Evolutionary conservation across 2,797 vertebrate species (phyloP), one percentile per base, ranked within the genome.

Genomic region (Semaprochilodus insignis): DNA sequence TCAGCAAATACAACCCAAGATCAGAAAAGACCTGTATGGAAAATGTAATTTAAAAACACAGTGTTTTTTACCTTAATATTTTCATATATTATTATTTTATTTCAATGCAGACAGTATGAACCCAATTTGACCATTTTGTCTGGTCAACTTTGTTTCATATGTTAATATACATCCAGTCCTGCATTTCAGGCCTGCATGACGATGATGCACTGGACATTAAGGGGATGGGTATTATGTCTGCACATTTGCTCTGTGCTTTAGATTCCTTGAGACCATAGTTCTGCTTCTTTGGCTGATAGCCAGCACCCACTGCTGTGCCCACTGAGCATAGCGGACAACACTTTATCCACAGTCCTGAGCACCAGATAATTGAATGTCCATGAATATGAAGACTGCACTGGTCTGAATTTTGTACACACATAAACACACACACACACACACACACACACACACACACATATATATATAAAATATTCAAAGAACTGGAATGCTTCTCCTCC

Each of bases 381-480:
- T n/a, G 21, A n/a, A 14, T 15, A 63, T 70, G 66, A 21, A 34
- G 62, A 15, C 65, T 23, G 25, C 0, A 14, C 25, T 19, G 7
- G 7, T 40, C 34, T 40, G 10, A n/a, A 48, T 70, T 44, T 23
- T 19, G n/a, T 19, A n/a, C n/a, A 4, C 11, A 63, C 31, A 31
- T 31, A 31, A 31, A 31, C 31, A 31, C 3, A 31, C 31, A 31
- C 31, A 31, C 31, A 31, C 31, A 31, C 31, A 31, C 31, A 31
- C 31, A 31, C 31, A 31, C 31, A 31, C 31, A 31, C 31, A 31
- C 31, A 31, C 3, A 31, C 3, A 31, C 3, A 31, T 31, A 31
- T 31, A 31, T 31, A 31, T 31, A 31, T 31, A 31, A 74, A 81
- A 81, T 74, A 81, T 81, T 74, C 54, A 36, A 31, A 23, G 7